phyloP scores from a whole-genome alignment of 2,797 vertebrate genomes.

The Hylomyscus alleni region DNA sequence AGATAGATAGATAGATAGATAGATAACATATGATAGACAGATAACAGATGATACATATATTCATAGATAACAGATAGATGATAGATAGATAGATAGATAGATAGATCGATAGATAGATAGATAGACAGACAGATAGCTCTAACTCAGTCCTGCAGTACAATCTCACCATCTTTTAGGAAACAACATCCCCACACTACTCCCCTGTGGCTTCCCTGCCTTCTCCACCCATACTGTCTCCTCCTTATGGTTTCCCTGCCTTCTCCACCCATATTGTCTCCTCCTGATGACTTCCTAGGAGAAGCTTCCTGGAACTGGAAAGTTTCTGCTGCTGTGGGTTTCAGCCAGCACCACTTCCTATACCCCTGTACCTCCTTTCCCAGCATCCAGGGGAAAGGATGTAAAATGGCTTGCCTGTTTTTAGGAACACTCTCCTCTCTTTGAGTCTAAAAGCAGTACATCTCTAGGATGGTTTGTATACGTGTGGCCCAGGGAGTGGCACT shows the following conservation, averaged over 20 bases:
- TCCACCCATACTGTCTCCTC: background rate
- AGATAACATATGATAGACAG: no score
- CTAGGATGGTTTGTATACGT: background rate
- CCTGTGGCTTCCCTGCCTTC: background rate
- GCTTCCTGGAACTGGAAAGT: background rate
- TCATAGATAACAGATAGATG: no score
- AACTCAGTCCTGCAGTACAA: constrained; percentile 53
- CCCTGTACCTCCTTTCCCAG: background rate
- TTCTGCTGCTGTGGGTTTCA: background rate
- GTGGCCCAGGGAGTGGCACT: background rate
- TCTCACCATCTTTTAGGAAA: constrained; percentile 64
- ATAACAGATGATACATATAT: no score
- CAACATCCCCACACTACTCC: background rate
- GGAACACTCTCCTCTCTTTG: background rate
- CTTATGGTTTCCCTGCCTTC: background rate
- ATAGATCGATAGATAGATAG: background rate
- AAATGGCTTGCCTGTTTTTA: constrained; percentile 2
- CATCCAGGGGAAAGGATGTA: background rate
- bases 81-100: background rate
- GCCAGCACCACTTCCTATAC: background rate
- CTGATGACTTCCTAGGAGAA: background rate
- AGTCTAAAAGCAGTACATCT: background rate
- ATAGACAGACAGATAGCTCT: background rate
- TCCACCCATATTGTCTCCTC: background rate
- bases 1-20: no score